phyloP scores from a whole-genome alignment of 30 jellyfish, hydroid and myxozoan genomes.

The Pelagia noctiluca region DNA sequence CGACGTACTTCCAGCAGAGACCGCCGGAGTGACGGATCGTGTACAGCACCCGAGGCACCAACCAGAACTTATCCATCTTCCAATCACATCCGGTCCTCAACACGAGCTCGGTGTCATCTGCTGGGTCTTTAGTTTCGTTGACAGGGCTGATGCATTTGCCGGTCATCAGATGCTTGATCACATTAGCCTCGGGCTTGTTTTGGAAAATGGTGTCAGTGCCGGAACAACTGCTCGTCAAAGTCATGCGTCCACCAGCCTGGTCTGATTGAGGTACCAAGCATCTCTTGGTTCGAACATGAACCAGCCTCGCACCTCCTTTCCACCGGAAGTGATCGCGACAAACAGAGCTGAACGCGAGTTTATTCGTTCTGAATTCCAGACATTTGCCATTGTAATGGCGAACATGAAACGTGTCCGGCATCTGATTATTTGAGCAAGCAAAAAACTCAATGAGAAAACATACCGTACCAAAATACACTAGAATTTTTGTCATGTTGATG shows the following conservation, averaged over 20 bases:
- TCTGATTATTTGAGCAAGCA: not conserved
- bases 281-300: slow-evolving; percentile 25
- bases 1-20: slow-evolving; percentile 28
- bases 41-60: slow-evolving; percentile 26
- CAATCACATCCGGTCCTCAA: slow-evolving; percentile 1
- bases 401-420: slow-evolving; percentile 12
- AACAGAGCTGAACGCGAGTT: slow-evolving; percentile 15
- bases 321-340: slow-evolving; percentile 51
- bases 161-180: slow-evolving; percentile 21
- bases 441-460: no score
- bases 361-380: slow-evolving; percentile 11
- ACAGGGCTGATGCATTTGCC: slow-evolving; percentile 37
- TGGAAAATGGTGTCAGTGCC: slow-evolving; percentile 43
- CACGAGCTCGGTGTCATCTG: slow-evolving; percentile 1
- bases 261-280: slow-evolving; percentile 22
- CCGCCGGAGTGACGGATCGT: slow-evolving; percentile 33
- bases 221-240: slow-evolving; percentile 20
- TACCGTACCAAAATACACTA: no score
- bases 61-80: slow-evolving; percentile 7
- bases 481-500: no score
- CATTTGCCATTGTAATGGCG: slow-evolving; percentile 47
- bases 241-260: slow-evolving; percentile 29
- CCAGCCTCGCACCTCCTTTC: slow-evolving; percentile 46
- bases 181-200: slow-evolving; percentile 15
- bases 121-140: not conserved